Evolutionary conservation across 2,797 vertebrate species (phyloP).

Genomic region (Masticophis lateralis): DNA sequence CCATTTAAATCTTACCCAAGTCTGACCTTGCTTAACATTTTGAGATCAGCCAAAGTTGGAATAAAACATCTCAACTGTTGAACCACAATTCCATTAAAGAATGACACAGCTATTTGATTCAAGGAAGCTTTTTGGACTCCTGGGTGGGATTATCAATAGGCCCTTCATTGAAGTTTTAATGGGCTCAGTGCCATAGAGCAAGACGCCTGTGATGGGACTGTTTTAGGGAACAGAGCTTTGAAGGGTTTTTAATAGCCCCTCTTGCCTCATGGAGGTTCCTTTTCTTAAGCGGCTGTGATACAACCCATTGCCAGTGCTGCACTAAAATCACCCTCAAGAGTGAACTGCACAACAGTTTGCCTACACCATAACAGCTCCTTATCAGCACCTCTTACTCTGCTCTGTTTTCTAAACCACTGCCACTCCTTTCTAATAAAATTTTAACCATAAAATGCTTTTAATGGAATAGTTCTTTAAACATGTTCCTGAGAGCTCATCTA

Average conservation of each 20-base stretch:
- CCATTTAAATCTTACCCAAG: not conserved
- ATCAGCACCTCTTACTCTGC: not conserved
- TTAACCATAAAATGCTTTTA: not conserved
- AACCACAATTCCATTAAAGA: not conserved
- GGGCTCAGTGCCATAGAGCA: not conserved
- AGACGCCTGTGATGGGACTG: not conserved
- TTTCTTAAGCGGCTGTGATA: not conserved
- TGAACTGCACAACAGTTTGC: not conserved
- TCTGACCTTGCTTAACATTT: not conserved
- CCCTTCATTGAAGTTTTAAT: not conserved
- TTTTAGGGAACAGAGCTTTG: slow-evolving; percentile 2
- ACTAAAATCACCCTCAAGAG: slow-evolving; percentile 9
- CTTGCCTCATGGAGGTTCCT: not conserved
- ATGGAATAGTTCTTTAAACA: not conserved
- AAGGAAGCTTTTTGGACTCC: not conserved
- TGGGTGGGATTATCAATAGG: not conserved
- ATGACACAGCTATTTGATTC: not conserved
- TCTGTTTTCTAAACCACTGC: slow-evolving; percentile 11
- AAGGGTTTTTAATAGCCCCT: slow-evolving; percentile 1
- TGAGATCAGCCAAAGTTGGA: not conserved
- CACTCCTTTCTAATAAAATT: slow-evolving; percentile 12
- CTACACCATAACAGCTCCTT: not conserved
- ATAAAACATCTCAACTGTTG: not conserved
- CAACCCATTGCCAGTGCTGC: not conserved
- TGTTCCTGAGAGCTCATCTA: not conserved